phyloP scores from a whole-genome alignment of 2,113 vertebrate species.

The Brachionichthys hirsutus region DNA sequence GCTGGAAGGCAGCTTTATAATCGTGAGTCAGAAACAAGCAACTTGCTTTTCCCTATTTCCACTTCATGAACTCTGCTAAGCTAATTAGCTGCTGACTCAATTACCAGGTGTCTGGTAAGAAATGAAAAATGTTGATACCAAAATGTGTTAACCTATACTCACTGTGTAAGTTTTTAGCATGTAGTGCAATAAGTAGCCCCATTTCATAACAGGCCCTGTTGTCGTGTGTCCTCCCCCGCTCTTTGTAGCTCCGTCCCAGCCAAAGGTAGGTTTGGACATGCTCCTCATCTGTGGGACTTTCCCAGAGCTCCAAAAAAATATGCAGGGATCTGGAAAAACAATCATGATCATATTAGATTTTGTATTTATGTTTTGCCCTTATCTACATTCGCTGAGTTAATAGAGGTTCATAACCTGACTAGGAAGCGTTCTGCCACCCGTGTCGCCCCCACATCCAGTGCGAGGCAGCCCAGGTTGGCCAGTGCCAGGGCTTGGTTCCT shows the following conservation, averaged over 20 bases:
- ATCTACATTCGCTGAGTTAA: no score
- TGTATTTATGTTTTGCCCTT: no score
- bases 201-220: constrained; percentile 86
- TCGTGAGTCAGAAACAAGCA: no score
- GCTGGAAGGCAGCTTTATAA: no score
- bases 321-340: constrained; percentile 65
- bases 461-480: constrained; percentile 90
- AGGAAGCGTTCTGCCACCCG: constrained; percentile 83
- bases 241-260: constrained; percentile 85
- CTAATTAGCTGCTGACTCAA: not conserved
- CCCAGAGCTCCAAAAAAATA: constrained; percentile 83
- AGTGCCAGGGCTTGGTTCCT: constrained; percentile 89
- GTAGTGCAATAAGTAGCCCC: constrained; percentile 85
- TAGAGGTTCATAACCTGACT: constrained; percentile 55
- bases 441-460: constrained; percentile 71
- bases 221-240: constrained; percentile 73
- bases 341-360: no score
- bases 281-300: constrained; percentile 84
- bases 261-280: constrained; percentile 86
- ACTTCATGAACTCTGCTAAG: not conserved
- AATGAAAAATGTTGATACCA: no score
- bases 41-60: no score
- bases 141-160: constrained; percentile 59
- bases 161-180: constrained; percentile 87
- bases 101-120: not conserved